Evolutionary conservation across 2,113 vertebrate species (phyloP).

Genomic region (Rallus limicola): DNA sequence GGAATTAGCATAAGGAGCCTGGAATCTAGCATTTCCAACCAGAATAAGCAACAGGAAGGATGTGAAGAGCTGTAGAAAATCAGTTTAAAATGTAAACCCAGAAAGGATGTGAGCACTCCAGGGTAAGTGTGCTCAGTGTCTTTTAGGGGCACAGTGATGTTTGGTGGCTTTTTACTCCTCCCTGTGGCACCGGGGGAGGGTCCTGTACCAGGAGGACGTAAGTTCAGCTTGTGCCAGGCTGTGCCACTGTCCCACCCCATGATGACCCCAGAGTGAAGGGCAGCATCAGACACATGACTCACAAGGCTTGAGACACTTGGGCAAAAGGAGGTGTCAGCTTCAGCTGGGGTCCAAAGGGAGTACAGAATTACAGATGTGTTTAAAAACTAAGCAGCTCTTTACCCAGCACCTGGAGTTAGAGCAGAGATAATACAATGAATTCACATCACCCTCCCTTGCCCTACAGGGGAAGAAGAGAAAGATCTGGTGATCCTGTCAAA

Average conservation of each 20-base stretch:
- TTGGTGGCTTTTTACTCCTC: neutral
- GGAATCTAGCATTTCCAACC: neutral
- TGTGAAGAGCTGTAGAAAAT: neutral
- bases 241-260: neutral
- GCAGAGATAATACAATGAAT: neutral
- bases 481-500: neutral
- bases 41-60: neutral
- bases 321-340: neutral
- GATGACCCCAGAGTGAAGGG: neutral
- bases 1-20: neutral
- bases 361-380: neutral
- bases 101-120: neutral
- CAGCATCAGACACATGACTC: neutral
- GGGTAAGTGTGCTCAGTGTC: neutral
- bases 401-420: neutral
- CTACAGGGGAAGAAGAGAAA: neutral
- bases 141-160: neutral
- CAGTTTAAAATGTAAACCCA: neutral
- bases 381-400: neutral
- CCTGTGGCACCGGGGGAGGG: neutral
- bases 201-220: neutral
- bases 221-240: neutral
- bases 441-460: neutral
- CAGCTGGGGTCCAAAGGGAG: neutral
- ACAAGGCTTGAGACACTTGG: neutral